Evolutionary conservation across 2,113 vertebrate species (phyloP).

Genomic region (Gallinago jamesoni): DNA sequence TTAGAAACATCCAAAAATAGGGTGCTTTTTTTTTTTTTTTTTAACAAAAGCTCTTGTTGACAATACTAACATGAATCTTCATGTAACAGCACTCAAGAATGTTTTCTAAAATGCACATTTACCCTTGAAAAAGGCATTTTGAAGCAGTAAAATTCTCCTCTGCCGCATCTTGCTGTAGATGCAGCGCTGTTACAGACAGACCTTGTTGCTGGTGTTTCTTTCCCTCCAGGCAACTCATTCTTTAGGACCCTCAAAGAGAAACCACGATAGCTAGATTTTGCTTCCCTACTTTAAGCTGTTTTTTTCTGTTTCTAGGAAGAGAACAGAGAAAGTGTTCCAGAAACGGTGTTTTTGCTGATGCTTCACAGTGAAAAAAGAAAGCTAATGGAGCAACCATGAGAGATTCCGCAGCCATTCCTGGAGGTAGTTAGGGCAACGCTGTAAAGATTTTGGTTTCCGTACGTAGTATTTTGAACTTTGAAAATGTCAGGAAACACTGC

Average conservation of each 20-base stretch:
- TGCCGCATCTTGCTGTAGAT: not conserved
- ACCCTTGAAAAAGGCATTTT: not conserved
- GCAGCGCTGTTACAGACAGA: not conserved
- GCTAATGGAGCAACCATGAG: conserved; percentile 16
- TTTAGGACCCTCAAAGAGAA: not conserved
- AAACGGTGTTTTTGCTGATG: not conserved
- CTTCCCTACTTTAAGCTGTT: not conserved
- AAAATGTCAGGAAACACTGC: not conserved
- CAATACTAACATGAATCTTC: not conserved
- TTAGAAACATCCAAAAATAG: conserved; percentile 72
- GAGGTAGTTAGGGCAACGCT: conserved; percentile 46
- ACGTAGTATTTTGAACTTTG: not conserved
- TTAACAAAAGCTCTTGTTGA: conserved; percentile 50
- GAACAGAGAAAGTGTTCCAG: not conserved
- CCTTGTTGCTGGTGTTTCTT: conserved; percentile 60
- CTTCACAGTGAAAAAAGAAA: conserved; percentile 43
- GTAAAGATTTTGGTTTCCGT: conserved; percentile 43
- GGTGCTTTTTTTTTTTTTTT: not conserved
- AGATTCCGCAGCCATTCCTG: conserved; percentile 24
- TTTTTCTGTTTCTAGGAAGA: not conserved
- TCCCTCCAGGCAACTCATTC: not conserved
- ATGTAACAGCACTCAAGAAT: not conserved
- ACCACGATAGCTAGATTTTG: not conserved
- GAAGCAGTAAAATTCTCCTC: not conserved
- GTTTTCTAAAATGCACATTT: not conserved